Percentiles rank a stretch among this genome's conserved stretches.
phyloP scores from a whole-genome alignment of 92 coral and sea anemone species.

The Parazoanthus atlanticus region DNA sequence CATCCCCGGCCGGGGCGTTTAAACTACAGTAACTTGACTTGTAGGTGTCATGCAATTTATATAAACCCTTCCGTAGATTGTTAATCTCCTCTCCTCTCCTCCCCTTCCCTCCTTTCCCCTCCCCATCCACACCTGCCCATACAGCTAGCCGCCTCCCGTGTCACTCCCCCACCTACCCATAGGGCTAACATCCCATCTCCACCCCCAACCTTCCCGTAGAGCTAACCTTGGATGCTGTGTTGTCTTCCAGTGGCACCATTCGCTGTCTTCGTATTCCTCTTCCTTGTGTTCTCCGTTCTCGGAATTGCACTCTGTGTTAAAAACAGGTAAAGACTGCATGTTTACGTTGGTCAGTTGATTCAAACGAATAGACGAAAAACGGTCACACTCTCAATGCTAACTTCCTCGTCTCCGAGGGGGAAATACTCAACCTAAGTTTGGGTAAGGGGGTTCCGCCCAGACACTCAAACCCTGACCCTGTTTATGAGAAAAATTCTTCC shows the following conservation, averaged over 20 bases:
- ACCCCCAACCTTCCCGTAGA: neutral
- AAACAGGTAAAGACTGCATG: neutral
- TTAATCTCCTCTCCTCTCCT: neutral
- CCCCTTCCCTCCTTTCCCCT: neutral
- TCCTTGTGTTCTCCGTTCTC: neutral
- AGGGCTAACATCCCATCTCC: too few species aligned
- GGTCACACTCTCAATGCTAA: too few species aligned
- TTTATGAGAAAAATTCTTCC: too few species aligned
- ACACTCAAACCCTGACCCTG: too few species aligned
- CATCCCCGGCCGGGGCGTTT: too few species aligned
- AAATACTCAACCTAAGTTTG: too few species aligned
- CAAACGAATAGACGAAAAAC: neutral
- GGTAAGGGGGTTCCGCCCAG: too few species aligned
- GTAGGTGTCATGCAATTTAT: too few species aligned
- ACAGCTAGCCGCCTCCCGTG: neutral
- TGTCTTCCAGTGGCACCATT: conserved; percentile 3
- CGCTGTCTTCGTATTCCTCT: neutral
- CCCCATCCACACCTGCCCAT: neutral
- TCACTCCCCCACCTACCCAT: too few species aligned
- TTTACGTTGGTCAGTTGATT: too few species aligned
- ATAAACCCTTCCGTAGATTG: too few species aligned
- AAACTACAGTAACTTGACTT: neutral
- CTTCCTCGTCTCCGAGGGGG: too few species aligned
- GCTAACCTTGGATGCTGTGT: neutral
- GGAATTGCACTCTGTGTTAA: neutral